Conservation (phyloP, 2,113 vertebrate species). For the Xiphophorus hellerii region DNA sequence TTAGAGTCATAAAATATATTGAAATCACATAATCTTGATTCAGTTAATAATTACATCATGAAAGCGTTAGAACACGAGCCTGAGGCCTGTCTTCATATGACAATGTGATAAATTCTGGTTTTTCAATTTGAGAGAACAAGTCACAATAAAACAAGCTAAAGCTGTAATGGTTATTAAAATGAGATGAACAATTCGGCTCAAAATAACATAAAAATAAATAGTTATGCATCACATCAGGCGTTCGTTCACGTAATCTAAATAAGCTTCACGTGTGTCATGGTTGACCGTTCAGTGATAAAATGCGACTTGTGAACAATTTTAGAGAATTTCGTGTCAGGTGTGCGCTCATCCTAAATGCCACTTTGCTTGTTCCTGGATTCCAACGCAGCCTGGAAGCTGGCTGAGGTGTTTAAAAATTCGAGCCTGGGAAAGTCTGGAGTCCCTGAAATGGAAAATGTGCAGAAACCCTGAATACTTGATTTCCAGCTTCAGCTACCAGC, state of each 20-base stretch:
- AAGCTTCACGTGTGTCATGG: neutral
- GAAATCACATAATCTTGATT: no score
- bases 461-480: conserved; percentile 64
- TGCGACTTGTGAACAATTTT: neutral
- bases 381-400: neutral
- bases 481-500: conserved; percentile 47
- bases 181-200: neutral
- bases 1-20: no score
- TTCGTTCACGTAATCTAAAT: neutral
- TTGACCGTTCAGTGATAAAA: neutral
- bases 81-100: no score
- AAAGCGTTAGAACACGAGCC: no score
- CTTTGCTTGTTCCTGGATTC: neutral
- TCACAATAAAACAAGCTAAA: neutral
- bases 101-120: neutral
- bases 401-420: neutral
- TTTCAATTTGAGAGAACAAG: neutral
- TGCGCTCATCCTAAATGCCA: neutral
- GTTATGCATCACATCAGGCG: neutral
- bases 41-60: no score
- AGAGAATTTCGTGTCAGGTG: neutral
- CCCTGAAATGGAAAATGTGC: neutral
- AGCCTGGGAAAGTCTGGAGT: neutral
- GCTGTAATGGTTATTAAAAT: neutral
- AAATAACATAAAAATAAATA: neutral